Evolutionary conservation across 2,888 invertebrate genomes (phyloP).

Genomic region (Seira ritae): DNA sequence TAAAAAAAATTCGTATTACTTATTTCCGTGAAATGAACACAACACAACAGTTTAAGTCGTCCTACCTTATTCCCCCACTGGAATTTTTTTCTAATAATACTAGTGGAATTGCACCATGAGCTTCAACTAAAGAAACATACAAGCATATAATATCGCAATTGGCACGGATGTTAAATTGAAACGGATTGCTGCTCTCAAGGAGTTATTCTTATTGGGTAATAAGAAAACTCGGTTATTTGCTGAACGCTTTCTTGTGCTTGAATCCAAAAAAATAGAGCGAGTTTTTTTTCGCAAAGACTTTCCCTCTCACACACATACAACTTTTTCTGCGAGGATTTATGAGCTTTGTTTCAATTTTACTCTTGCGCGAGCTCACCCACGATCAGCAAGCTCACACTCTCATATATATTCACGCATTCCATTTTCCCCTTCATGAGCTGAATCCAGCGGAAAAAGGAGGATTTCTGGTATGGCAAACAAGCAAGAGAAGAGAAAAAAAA

Average conservation of each 20-base stretch:
- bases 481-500: too few relatives aligned
- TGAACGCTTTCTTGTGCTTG: too few relatives aligned
- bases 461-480: too few relatives aligned
- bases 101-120: neutral
- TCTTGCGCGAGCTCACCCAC: neutral
- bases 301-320: constrained; percentile 27
- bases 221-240: too few relatives aligned
- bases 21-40: too few relatives aligned
- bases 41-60: too few relatives aligned
- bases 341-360: constrained; percentile 49
- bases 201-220: too few relatives aligned
- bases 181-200: constrained; percentile 39
- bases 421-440: too few relatives aligned
- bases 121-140: neutral
- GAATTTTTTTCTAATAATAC: too few relatives aligned
- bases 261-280: neutral
- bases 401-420: too few relatives aligned
- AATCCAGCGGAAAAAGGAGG: too few relatives aligned
- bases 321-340: constrained; percentile 47
- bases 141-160: constrained; percentile 7
- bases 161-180: constrained; percentile 40
- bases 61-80: neutral
- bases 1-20: too few relatives aligned
- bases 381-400: neutral
- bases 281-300: constrained; percentile 24